Base-by-base conservation (phyloP, 2,797 vertebrate genomes). In the Prunella strophiata region DNA sequence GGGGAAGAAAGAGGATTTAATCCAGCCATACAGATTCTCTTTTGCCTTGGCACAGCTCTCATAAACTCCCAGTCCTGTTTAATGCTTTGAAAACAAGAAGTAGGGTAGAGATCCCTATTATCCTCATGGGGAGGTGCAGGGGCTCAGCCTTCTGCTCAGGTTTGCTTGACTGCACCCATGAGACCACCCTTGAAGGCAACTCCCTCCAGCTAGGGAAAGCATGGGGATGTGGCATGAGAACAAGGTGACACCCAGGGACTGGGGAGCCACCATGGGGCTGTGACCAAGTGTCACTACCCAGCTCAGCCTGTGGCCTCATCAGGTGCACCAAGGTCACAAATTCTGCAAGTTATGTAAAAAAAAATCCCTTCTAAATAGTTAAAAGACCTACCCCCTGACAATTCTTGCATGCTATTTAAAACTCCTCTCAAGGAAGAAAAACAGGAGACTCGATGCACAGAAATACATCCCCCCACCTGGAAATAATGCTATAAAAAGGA, bases 351-450 rank as follows among this genome's bases (percentile, higher is more conserved):
- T 95, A 88, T 29, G 73, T 88, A 82, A 91, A 97, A 93, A 36
- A 94, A 97, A 86, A 9, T 15, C 20, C 62, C 58, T 65, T 78
- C 25, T 65, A 75, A 85, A 68, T 42, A 68, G 75, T 75, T 73
- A 16, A 84, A 90, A 84, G 40, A 93, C 29, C n/a, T 94, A 87
- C 63, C 22, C 3, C 5, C 61, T 94, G 93, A 96, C 95, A 95
- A 87, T 93, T 94, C 94, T 96, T 92, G 59, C 74, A 66, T 38
- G 92, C 95, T 95, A 94, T 97, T 97, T 96, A 93, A 97, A 96
- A 88, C 84, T 83, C 67, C 89, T 82, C 74, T 61, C 43, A 57
- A 75, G 93, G 95, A 97, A 97, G 81, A 75, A 91, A 94, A 96
- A 85, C 94, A 94, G 91, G 88, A 97, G 91, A 27, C 77, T 91